Evolutionary conservation across 2,888 invertebrate species (phyloP).

Genomic region (Ariolimax columbianus): DNA sequence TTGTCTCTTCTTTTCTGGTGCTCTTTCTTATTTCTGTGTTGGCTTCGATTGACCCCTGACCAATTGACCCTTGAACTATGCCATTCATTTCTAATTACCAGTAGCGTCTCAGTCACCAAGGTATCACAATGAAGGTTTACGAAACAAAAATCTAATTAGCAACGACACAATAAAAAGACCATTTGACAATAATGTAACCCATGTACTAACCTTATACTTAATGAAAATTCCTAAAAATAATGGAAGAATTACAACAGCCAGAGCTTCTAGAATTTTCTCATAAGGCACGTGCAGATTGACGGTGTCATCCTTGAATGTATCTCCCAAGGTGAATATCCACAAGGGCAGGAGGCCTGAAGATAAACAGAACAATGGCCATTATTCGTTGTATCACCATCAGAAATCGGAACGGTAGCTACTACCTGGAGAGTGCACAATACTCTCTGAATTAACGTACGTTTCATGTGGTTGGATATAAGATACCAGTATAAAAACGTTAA

Average conservation of each 20-base stretch:
- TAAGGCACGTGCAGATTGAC: constrained; percentile 86
- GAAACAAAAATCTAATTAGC: too few species aligned
- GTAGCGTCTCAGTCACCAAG: too few species aligned
- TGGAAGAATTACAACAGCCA: constrained; percentile 88
- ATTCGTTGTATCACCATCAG: neutral
- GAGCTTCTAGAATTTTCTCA: constrained; percentile 85
- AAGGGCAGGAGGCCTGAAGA: constrained; percentile 88
- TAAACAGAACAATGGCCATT: neutral
- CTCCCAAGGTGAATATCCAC: constrained; percentile 93
- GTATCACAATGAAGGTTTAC: too few species aligned
- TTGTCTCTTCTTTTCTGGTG: too few species aligned
- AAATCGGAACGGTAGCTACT: neutral
- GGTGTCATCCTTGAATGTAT: constrained; percentile 82
- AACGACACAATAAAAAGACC: too few species aligned
- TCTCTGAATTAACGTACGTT: neutral
- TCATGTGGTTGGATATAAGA: neutral
- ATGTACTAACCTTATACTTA: constrained; percentile 77
- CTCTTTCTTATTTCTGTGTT: too few species aligned
- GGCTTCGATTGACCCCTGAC: too few species aligned
- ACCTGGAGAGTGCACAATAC: neutral
- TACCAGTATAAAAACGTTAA: too few species aligned
- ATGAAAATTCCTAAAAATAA: constrained; percentile 80
- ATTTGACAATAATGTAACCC: too few species aligned
- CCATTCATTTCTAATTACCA: too few species aligned
- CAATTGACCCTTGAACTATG: too few species aligned